Base-by-base conservation (phyloP, 2,888 invertebrate genomes). In the Scaptomyza parva region DNA sequence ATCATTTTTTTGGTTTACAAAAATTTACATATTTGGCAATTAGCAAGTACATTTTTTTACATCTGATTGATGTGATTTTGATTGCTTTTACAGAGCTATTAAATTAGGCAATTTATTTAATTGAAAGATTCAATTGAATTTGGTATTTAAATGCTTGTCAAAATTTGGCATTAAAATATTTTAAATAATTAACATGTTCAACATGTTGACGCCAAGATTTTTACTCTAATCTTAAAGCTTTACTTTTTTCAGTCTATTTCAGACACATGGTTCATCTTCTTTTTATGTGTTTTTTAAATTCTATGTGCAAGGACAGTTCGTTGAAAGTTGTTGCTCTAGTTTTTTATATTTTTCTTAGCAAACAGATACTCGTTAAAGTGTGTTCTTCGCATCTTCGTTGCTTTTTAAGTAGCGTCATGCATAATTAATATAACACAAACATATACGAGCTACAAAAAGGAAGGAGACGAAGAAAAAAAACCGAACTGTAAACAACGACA, bases 21-120 rank as follows among this genome's bases (percentile, higher is more conserved):
- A 78, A n/a, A 88, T 86, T 79, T 71, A 77, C 84, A 84, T 84
- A 86, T 84, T 84, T 68, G 83, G 67, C 83, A 88, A 87, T 83
- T 81, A 59, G 20, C 52, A 62, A 50, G 9, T 26, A 18, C 53
- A 50, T 52, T 18, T 28, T 20, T 37, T 39, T 41, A 41, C 37
- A 52, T 14, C 58, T 85, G 81, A 81, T 80, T 84, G 81, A 81
- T 86, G 78, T 45, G 50, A 33, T 48, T 70, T 71, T 83, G 63
- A 83, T 86, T 70, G 57, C 14, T 40, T 52, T 37, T 28, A 59
- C 55, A 48, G 18, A 44, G 48, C 30, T 51, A 35, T 39, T 14
- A n/a, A 28, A 40, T 41, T 12, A 17, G 9, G 8, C 35, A 50
- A 53, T 52, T 14, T 58, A 55, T 54, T 54, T 17, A 8, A 64